Percentiles rank a stretch among this genome's conserved stretches.
Evolutionary conservation across 2,888 invertebrate genomes (phyloP).

Genomic region (Eristalis pertinax): DNA sequence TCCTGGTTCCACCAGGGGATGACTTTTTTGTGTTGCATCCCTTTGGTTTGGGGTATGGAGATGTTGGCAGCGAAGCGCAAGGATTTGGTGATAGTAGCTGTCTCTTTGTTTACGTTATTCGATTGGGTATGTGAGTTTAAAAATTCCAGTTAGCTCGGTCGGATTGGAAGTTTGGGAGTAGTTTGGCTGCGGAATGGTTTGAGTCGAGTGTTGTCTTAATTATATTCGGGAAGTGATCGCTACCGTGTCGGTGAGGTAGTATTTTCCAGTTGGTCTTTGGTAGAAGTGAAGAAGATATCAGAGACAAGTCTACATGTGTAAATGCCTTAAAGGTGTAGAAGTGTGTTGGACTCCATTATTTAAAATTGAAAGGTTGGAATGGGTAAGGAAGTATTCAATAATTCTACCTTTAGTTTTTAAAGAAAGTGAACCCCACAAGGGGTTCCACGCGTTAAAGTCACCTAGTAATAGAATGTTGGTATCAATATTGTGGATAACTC

Average conservation of each 20-base stretch:
- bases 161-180: not conserved
- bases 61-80: no score
- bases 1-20: no score
- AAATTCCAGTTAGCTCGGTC: constrained; percentile 13
- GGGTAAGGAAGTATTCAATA: no score
- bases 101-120: constrained; percentile 8
- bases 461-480: constrained; percentile 2
- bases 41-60: no score
- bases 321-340: constrained; percentile 35
- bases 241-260: constrained; percentile 24
- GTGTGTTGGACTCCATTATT: constrained; percentile 40
- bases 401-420: not conserved
- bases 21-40: no score
- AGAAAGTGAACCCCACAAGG: constrained; percentile 35
- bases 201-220: not conserved
- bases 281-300: constrained; percentile 8
- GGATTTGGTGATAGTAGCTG: not conserved
- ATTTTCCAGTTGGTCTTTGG: constrained; percentile 22
- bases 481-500: constrained; percentile 19
- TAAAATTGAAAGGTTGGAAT: no score
- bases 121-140: not conserved
- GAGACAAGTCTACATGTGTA: constrained; percentile 25
- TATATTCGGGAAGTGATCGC: constrained; percentile 45
- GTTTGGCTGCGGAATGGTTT: not conserved
- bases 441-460: constrained; percentile 48